A percentile compares a stretch with the other conserved stretches of the same genome.
Evolutionary conservation across 2,797 vertebrate genomes (phyloP).

Genomic region (Kryptopterus vitreolus): DNA sequence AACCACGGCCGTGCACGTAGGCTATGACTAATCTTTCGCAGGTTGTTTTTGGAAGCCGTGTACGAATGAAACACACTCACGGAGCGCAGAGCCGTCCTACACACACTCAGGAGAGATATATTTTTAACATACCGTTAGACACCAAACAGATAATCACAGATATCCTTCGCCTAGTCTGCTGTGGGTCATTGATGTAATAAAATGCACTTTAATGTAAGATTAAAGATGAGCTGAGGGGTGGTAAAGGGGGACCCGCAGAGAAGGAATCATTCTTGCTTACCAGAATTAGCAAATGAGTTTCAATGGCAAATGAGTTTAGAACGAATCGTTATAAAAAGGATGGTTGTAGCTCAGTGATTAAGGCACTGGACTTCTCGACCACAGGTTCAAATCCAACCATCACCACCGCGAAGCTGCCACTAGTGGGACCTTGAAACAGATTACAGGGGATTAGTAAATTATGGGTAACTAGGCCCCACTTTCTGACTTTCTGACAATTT

Average conservation of each 20-base stretch:
- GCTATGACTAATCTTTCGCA: slow-evolving; percentile 32
- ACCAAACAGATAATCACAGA: slow-evolving; percentile 13
- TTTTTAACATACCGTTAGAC: slow-evolving; percentile 28
- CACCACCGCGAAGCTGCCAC: not conserved
- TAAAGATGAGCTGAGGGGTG: not conserved
- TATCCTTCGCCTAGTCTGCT: slow-evolving; percentile 1
- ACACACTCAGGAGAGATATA: slow-evolving; percentile 16
- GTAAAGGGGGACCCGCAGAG: not conserved
- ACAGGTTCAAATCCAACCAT: not conserved
- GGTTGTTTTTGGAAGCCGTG: slow-evolving; percentile 32
- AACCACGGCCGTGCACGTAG: not conserved
- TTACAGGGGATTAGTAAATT: not conserved
- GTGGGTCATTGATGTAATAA: slow-evolving; percentile 33
- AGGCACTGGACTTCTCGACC: no score
- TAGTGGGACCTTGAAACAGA: no score
- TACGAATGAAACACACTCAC: slow-evolving; percentile 7
- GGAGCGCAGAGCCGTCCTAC: slow-evolving; percentile 6
- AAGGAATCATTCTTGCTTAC: not conserved
- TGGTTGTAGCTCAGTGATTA: no score
- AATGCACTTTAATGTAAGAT: slow-evolving; percentile 21
- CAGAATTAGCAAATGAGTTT: not conserved
- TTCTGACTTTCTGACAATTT: no score
- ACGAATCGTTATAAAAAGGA: not conserved
- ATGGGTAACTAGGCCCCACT: not conserved
- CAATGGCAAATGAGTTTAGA: not conserved